These are phyloP conservation scores for Netelia fuscicornis DNA, from an alignment of 2,888 invertebrate genomes.

Conservation along the genomic window DNA sequence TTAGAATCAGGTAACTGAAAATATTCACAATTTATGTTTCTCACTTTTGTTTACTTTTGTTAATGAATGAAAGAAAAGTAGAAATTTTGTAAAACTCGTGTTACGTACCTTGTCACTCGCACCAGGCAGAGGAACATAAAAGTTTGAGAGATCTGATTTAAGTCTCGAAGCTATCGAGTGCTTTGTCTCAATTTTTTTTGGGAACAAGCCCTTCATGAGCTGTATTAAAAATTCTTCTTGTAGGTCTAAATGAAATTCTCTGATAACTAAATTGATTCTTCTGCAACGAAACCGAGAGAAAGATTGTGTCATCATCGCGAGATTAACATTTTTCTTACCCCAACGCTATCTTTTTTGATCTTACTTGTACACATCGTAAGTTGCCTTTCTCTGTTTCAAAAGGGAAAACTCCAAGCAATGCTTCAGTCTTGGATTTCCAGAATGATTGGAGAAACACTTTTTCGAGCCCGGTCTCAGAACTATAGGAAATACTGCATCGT, in stretches of 20 bases:
- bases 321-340: too few species aligned
- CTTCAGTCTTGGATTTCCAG: slow-evolving; percentile 77
- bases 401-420: slow-evolving; percentile 80
- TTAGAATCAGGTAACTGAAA: slow-evolving; percentile 66
- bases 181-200: slow-evolving; percentile 77
- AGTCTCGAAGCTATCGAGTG: slow-evolving; percentile 80
- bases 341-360: slow-evolving; percentile 28
- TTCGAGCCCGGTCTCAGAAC: slow-evolving; percentile 88
- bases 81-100: background rate
- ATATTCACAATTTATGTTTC: background rate
- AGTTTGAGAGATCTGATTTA: slow-evolving; percentile 78
- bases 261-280: slow-evolving; percentile 76
- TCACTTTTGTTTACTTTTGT: background rate
- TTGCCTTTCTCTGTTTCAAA: slow-evolving; percentile 78
- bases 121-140: slow-evolving; percentile 72
- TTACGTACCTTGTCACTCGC: slow-evolving; percentile 61
- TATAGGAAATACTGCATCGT: slow-evolving; percentile 90
- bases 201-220: slow-evolving; percentile 76
- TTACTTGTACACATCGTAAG: slow-evolving; percentile 78
- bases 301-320: background rate
- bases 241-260: slow-evolving; percentile 79
- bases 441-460: slow-evolving; percentile 75
- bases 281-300: slow-evolving; percentile 68
- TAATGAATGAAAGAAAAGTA: background rate
- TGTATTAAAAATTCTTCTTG: slow-evolving; percentile 80